Evolutionary conservation across 2,797 vertebrate species (phyloP).

Genomic region (Chaunax sp.): DNA sequence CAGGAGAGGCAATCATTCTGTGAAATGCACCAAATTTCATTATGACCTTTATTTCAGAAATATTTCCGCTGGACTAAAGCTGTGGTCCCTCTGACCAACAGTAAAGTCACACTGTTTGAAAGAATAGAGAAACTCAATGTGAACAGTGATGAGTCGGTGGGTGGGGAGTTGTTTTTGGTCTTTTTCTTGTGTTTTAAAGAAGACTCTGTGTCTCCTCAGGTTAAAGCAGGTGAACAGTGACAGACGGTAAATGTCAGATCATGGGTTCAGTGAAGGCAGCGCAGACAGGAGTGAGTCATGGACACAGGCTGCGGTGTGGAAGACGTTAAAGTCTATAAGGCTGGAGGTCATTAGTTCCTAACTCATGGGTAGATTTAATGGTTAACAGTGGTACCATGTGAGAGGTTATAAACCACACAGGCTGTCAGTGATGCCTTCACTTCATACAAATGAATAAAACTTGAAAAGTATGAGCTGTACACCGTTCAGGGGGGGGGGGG

Average conservation of each 20-base stretch:
- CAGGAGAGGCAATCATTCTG: no score
- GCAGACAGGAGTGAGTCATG: conserved; percentile 60
- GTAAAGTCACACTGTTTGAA: not conserved
- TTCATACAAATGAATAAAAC: not conserved
- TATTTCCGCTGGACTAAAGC: no score
- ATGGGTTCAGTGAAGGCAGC: conserved; percentile 33
- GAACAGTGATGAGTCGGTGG: not conserved
- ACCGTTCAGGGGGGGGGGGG: not conserved
- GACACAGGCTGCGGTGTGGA: conserved; percentile 32
- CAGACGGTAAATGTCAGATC: conserved; percentile 69
- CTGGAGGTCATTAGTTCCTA: conserved; percentile 26
- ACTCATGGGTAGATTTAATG: conserved; percentile 21
- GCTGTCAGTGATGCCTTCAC: not conserved
- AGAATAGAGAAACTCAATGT: not conserved
- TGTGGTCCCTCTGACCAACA: no score
- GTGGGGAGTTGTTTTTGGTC: conserved; percentile 11
- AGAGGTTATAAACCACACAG: conserved; percentile 7
- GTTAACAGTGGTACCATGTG: not conserved
- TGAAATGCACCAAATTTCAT: no score
- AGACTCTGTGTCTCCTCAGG: conserved; percentile 43
- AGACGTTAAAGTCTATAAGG: conserved; percentile 35
- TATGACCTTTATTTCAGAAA: no score
- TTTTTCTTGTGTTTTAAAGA: not conserved
- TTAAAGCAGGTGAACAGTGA: conserved; percentile 52
- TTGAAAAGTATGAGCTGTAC: not conserved